Evolutionary conservation across 2,113 vertebrate species (phyloP), one percentile per base, ranked within the genome.

Genomic region (Azemiops feae): DNA sequence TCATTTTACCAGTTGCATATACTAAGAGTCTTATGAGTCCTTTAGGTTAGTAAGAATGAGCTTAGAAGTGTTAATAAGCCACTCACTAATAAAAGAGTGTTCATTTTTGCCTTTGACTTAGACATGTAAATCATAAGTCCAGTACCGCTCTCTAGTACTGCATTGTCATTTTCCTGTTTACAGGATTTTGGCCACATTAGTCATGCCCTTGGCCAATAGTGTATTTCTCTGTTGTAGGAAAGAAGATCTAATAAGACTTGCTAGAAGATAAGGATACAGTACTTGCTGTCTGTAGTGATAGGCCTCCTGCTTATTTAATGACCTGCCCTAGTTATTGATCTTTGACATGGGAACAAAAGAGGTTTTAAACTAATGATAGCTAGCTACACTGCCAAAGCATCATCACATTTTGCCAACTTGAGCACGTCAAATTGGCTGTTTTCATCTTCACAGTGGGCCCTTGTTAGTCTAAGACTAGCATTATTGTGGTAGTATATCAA

Each of bases 261-360:
- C 39, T 91, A 94, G 93, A 91, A 92, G 69, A 89, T 88, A 18
- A 94, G 93, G 94, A 94, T 43, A 50, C 47, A 50, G 8, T 50
- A 1, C 58, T 39, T 0, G 0, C 92, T 92, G 91, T 95, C 91
- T 95, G 92, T 95, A 12, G 89, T 91, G 91, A 22, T 93, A 60
- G 90, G 74, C 55, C 94, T 96, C 90, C 93, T 95, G 91, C 93
- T 94, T 94, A 92, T 94, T 95, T 94, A 89, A 93, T 91, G 52
- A 58, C 58, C 55, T 95, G 93, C 93, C 95, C 87, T 87, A 5
- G 45, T 23, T 0, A 93, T 94, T 97, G 95, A 95, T 58, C 57
- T 94, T 94, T 90, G 92, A 91, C 92, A 95, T 96, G 91, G 94
- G 96, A 95, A 93, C 64, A 90, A 88, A 88, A 95, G 85, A 93